Evolutionary conservation across 1,140 invertebrate species (phyloP).

Genomic region (Drosophila mayri): DNA sequence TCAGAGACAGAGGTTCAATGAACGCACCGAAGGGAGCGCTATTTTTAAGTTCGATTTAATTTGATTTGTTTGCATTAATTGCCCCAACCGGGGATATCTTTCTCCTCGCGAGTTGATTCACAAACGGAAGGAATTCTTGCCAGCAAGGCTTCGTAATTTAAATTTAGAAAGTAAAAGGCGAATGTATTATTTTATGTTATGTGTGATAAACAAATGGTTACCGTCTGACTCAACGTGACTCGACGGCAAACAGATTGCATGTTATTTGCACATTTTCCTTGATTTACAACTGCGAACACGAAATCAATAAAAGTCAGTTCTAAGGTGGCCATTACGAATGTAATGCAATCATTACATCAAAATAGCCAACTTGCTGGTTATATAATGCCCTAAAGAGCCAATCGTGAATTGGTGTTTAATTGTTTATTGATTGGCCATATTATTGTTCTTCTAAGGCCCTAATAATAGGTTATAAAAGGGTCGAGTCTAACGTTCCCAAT

Average conservation of each 20-base stretch:
- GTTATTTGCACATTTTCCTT: conserved; percentile 68
- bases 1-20: conserved; percentile 63
- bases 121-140: conserved; percentile 71
- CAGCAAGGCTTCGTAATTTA: conserved; percentile 53
- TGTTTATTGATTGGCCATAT: conserved; percentile 11
- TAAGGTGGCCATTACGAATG: conserved; percentile 62
- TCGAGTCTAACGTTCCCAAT: not conserved
- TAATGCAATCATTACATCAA: conserved; percentile 63
- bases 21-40: conserved; percentile 51
- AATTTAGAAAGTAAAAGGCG: conserved; percentile 81
- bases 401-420: conserved; percentile 27
- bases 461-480: conserved; percentile 9
- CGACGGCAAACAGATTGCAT: conserved; percentile 48
- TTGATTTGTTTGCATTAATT: conserved; percentile 76
- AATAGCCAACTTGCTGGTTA: conserved; percentile 26
- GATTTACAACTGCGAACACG: conserved; percentile 72
- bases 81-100: conserved; percentile 20
- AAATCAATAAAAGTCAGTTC: conserved; percentile 67
- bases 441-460: conserved; percentile 4
- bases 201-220: conserved; percentile 45
- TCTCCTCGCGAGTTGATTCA: conserved; percentile 54
- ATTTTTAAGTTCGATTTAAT: conserved; percentile 75
- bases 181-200: conserved; percentile 21
- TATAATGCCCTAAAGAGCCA: conserved; percentile 37
- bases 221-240: conserved; percentile 29